Percentiles rank a stretch among this genome's conserved stretches.
phyloP scores from a whole-genome alignment of 1,140 invertebrate species.

The Papilio machaon region DNA sequence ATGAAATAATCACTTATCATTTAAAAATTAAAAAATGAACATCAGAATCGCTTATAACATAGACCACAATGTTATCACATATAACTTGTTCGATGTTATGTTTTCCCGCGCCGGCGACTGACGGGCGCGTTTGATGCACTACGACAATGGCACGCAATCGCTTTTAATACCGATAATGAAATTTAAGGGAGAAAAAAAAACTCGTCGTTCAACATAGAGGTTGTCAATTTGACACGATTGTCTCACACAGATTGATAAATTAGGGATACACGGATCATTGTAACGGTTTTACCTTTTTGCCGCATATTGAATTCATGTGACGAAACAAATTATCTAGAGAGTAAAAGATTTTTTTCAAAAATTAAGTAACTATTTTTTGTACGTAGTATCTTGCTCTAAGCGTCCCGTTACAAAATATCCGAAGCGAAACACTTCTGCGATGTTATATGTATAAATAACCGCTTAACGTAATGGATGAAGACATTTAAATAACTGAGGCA shows the following conservation, averaged over 20 bases:
- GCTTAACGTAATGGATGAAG: constrained; percentile 10
- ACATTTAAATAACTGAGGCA: constrained; percentile 2
- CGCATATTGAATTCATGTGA: neutral
- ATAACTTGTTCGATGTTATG: constrained; percentile 43
- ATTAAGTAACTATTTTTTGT: too few relatives aligned
- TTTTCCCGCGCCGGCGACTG: constrained; percentile 39
- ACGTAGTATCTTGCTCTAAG: neutral
- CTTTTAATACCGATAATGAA: constrained; percentile 47
- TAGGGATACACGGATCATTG: neutral
- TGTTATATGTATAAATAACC: neutral
- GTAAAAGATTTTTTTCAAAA: neutral
- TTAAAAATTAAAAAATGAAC: neutral
- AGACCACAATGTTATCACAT: constrained; percentile 18
- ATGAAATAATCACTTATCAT: neutral
- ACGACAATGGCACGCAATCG: constrained; percentile 49
- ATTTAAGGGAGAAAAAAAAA: constrained; percentile 20
- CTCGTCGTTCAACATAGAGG: neutral
- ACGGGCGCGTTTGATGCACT: constrained; percentile 48
- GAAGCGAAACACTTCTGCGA: neutral
- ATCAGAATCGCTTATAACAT: neutral
- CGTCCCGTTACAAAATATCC: neutral
- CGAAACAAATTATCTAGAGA: neutral
- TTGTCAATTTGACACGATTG: constrained; percentile 19
- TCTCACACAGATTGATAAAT: neutral
- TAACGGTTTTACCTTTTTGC: neutral